Evolutionary conservation across 2,797 vertebrate genomes (phyloP).

Genomic region (Jordanella pulchra): DNA sequence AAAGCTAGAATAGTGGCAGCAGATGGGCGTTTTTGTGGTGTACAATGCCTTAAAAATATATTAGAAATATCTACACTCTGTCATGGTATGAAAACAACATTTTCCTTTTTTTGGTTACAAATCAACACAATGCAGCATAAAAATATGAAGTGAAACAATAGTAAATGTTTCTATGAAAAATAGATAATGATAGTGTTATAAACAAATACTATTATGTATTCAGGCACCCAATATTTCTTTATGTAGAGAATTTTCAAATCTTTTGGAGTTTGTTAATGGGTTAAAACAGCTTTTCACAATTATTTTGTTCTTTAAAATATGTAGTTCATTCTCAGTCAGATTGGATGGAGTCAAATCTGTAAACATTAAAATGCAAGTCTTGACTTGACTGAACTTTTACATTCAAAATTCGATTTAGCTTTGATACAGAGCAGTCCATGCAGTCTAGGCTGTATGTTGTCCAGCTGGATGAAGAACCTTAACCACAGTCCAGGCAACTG

Average conservation of each 20-base stretch:
- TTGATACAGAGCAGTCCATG: no score
- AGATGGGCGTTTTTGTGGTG: conserved; percentile 53
- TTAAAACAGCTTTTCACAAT: not conserved
- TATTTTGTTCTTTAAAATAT: no score
- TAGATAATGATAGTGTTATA: not conserved
- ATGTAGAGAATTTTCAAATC: not conserved
- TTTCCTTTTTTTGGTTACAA: not conserved
- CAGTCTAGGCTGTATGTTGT: no score
- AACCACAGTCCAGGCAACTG: no score
- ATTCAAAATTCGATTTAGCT: not conserved
- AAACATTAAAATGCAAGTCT: no score
- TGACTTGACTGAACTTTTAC: not conserved
- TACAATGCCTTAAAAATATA: conserved; percentile 21
- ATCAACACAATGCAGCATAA: not conserved
- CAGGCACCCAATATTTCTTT: not conserved
- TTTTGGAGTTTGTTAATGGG: not conserved
- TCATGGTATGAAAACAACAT: not conserved
- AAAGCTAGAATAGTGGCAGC: conserved; percentile 51
- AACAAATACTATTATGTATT: not conserved
- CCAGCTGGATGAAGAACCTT: no score
- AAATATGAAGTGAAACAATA: not conserved
- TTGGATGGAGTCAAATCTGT: no score
- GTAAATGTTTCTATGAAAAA: not conserved
- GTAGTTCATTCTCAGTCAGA: no score
- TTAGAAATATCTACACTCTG: conserved; percentile 29